Evolutionary conservation across 2,797 vertebrate genomes (phyloP).

Genomic region (Oceanodroma leucorhoa): DNA sequence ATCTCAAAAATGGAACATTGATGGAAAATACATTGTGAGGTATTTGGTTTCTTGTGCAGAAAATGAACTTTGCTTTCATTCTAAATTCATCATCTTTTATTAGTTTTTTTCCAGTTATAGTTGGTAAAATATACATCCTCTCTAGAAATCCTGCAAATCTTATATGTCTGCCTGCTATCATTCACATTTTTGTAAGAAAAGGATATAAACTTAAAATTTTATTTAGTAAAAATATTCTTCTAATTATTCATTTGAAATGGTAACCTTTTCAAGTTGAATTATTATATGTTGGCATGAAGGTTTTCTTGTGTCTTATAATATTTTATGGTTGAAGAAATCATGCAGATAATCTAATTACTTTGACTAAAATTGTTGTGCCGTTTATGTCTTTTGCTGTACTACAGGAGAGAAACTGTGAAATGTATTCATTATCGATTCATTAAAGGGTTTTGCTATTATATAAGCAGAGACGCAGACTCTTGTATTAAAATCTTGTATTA

Average conservation of each 20-base stretch:
- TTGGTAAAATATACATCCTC: constrained; percentile 54
- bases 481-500: background rate
- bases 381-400: constrained; percentile 62
- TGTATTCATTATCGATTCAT: constrained; percentile 24
- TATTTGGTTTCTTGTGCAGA: background rate
- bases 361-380: constrained; percentile 54
- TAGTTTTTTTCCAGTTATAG: background rate
- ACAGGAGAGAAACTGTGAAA: constrained; percentile 43
- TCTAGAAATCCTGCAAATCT: constrained; percentile 43
- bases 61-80: background rate
- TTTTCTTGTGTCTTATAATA: constrained; percentile 54
- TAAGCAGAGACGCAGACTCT: constrained; percentile 39
- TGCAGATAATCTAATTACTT: constrained; percentile 67
- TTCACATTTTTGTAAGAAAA: constrained; percentile 44
- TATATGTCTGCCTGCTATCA: constrained; percentile 17
- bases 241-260: constrained; percentile 52
- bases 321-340: constrained; percentile 66
- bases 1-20: background rate
- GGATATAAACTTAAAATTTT: background rate
- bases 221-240: constrained; percentile 36
- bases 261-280: constrained; percentile 60
- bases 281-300: constrained; percentile 41
- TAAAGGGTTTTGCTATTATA: constrained; percentile 46
- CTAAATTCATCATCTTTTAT: constrained; percentile 3
- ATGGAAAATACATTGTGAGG: background rate